Percentiles rank a stretch among this genome's conserved stretches.
These are phyloP conservation scores for Raja brachyura DNA, from an alignment of 2,113 vertebrate genomes.

Conservation along the genomic window DNA sequence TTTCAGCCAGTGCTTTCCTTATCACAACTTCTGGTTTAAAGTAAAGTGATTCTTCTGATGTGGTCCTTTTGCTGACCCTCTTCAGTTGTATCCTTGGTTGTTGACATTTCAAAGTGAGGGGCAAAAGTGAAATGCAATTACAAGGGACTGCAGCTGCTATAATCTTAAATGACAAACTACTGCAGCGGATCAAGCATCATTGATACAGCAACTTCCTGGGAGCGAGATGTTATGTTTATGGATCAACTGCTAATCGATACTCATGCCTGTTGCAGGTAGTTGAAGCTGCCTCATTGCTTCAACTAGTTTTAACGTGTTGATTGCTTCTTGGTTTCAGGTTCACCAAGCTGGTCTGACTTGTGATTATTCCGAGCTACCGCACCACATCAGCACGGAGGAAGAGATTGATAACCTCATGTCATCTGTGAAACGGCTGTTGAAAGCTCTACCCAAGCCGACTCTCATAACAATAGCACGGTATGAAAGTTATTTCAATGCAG, in stretches of 20 bases:
- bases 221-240: background rate
- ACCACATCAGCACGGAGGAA: constrained; percentile 78
- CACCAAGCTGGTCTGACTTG: constrained; percentile 94
- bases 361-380: constrained; percentile 85
- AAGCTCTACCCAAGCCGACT: constrained; percentile 71
- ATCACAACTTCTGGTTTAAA: too few species aligned
- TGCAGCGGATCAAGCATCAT: too few species aligned
- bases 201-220: too few species aligned
- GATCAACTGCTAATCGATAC: background rate
- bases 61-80: background rate
- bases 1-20: too few species aligned
- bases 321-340: constrained; percentile 58
- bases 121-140: too few species aligned
- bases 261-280: background rate
- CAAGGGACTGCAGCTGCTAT: too few species aligned
- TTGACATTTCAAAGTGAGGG: too few species aligned
- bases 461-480: constrained; percentile 87
- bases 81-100: background rate
- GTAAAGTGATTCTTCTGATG: too few species aligned
- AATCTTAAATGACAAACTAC: too few species aligned
- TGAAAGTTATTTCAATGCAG: constrained; percentile 38
- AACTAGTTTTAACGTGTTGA: background rate
- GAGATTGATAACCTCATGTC: constrained; percentile 72
- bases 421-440: constrained; percentile 61
- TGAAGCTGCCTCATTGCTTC: background rate